phyloP scores from a whole-genome alignment of 2,888 invertebrate genomes.

The Callinectes sapidus region DNA sequence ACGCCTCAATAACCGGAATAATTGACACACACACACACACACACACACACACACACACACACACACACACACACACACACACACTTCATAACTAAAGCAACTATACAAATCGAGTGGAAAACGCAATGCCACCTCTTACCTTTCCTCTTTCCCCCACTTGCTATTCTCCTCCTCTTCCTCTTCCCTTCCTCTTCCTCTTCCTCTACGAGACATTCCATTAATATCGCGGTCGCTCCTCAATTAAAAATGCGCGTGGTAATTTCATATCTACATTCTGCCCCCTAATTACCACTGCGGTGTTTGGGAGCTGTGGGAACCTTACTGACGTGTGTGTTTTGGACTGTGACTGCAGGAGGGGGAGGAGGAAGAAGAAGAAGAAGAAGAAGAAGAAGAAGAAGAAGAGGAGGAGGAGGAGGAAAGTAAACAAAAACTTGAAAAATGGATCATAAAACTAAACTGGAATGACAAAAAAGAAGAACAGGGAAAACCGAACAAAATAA shows the following conservation, averaged over 20 bases:
- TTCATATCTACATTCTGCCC: not conserved
- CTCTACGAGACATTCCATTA: not conserved
- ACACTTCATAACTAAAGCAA: not conserved
- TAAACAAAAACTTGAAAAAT: too few relatives aligned
- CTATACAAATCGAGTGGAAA: not conserved
- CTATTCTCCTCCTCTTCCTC: not conserved
- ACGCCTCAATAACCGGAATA: not conserved
- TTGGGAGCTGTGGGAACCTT: not conserved
- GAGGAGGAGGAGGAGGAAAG: not conserved
- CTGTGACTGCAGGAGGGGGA: not conserved
- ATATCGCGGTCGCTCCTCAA: not conserved
- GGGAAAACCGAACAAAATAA: too few relatives aligned
- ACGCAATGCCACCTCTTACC: not conserved
- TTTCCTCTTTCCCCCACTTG: not conserved
- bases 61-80: constrained; percentile 18
- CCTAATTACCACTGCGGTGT: not conserved
- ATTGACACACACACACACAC: constrained; percentile 20
- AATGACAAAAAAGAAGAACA: too few relatives aligned
- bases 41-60: constrained; percentile 25
- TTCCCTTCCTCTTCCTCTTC: not conserved
- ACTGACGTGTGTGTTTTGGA: not conserved
- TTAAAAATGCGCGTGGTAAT: not conserved
- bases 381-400: not conserved
- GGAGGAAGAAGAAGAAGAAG: not conserved
- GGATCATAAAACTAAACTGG: not conserved